Evolutionary conservation across 2,797 vertebrate species (phyloP).

Genomic region (Chrysolophus pictus): DNA sequence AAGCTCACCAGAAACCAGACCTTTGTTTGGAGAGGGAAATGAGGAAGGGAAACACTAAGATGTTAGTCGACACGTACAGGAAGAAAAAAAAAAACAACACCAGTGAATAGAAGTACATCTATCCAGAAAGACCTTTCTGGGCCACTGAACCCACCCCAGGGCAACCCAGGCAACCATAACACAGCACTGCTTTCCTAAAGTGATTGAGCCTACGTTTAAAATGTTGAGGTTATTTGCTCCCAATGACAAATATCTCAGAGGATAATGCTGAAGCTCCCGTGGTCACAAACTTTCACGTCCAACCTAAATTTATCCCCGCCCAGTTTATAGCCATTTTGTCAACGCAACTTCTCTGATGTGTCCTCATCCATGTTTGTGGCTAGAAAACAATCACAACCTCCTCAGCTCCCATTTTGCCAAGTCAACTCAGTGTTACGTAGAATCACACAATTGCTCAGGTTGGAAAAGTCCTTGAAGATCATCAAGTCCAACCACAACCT

Average conservation of each 20-base stretch:
- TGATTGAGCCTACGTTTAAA: neutral
- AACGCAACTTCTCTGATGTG: neutral
- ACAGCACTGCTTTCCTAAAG: neutral
- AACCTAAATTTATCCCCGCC: neutral
- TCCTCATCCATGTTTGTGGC: neutral
- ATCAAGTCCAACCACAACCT: too few relatives aligned
- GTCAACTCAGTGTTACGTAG: neutral
- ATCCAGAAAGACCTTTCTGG: neutral
- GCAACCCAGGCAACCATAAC: slow-evolving; percentile 8
- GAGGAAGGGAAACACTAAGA: slow-evolving; percentile 30
- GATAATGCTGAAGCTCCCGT: neutral
- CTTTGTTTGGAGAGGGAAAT: slow-evolving; percentile 35
- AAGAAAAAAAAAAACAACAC: neutral
- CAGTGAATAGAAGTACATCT: neutral
- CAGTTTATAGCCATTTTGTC: neutral
- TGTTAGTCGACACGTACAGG: neutral
- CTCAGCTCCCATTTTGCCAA: neutral
- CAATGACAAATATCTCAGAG: neutral
- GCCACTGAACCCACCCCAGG: neutral
- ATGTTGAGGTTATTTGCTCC: neutral
- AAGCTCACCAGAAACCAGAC: slow-evolving; percentile 37
- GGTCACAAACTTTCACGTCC: neutral
- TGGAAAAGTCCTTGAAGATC: too few relatives aligned
- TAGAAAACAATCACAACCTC: neutral
- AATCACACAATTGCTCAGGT: too few relatives aligned